Conservation (phyloP, 2,888 invertebrate genomes). For the Lasioglossum calceatum region DNA sequence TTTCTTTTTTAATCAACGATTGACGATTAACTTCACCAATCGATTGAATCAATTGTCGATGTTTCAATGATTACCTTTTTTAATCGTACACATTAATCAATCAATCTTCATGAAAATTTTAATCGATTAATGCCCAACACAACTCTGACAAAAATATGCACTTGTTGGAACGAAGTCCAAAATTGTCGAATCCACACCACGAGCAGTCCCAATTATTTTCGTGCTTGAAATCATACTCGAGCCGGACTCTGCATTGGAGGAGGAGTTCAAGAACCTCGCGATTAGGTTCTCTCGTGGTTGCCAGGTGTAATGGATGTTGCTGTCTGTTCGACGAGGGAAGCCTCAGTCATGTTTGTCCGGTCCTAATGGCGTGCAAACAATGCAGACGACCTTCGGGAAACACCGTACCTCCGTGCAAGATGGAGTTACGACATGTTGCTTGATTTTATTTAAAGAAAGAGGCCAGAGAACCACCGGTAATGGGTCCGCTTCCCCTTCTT, state of each 20-base stretch:
- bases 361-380: slow-evolving; percentile 28
- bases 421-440: slow-evolving; percentile 57
- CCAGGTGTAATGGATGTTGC: neutral
- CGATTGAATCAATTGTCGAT: too few relatives aligned
- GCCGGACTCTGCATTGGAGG: neutral
- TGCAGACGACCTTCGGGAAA: slow-evolving; percentile 40
- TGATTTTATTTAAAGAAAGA: slow-evolving; percentile 57
- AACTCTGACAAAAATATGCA: neutral
- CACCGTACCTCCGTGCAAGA: neutral
- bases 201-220: neutral
- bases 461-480: slow-evolving; percentile 54
- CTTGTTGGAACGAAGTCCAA: neutral
- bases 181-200: too few relatives aligned
- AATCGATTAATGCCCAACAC: too few relatives aligned
- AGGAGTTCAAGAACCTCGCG: neutral
- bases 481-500: slow-evolving; percentile 38
- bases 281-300: neutral
- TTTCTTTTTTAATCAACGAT: too few relatives aligned
- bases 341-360: neutral
- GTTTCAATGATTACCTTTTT: too few relatives aligned
- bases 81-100: too few relatives aligned
- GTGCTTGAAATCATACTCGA: neutral
- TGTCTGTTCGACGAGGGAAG: neutral
- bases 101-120: too few relatives aligned
- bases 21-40: too few relatives aligned